Conservation (phyloP, 64 coral and sea anemone species). For the Actinia equina region DNA sequence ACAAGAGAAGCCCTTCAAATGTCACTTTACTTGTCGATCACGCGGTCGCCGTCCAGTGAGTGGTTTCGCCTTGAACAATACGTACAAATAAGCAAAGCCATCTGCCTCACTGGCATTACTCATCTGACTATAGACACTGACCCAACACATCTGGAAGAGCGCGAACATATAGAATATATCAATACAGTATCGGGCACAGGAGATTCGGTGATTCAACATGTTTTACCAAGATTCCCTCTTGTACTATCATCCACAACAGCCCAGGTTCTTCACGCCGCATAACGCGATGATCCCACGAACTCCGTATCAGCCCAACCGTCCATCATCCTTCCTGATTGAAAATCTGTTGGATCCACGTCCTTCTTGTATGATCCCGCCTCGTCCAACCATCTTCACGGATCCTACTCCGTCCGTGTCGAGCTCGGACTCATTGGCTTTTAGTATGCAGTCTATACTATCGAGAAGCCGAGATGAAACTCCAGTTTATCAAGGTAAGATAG, state of each 20-base stretch:
- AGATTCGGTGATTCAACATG: constrained; percentile 32
- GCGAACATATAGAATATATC: background rate
- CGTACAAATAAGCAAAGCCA: constrained; percentile 74
- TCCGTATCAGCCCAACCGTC: constrained; percentile 23
- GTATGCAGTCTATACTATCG: constrained; percentile 86
- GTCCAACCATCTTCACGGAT: constrained; percentile 68
- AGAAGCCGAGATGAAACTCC: constrained; percentile 56
- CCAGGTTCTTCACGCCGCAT: constrained; percentile 38
- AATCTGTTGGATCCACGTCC: constrained; percentile 58
- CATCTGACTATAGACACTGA: constrained; percentile 16
- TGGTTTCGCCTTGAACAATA: constrained; percentile 68
- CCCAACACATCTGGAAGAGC: constrained; percentile 69
- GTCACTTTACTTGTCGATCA: constrained; percentile 80
- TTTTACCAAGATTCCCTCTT: constrained; percentile 91
- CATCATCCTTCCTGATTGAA: constrained; percentile 77
- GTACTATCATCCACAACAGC: constrained; percentile 57
- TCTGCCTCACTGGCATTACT: constrained; percentile 59
- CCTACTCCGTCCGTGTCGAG: constrained; percentile 48
- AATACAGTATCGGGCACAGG: background rate
- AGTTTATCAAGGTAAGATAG: constrained; percentile 72
- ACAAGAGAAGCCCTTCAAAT: constrained; percentile 65
- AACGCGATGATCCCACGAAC: constrained; percentile 42
- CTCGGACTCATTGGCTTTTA: constrained; percentile 64
- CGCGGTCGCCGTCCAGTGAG: constrained; percentile 49
- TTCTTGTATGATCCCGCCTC: constrained; percentile 53